A percentile compares a stretch with the other conserved stretches of the same genome.
phyloP scores from a whole-genome alignment of 2,797 vertebrate genomes.

The Chiroxiphia lanceolata region DNA sequence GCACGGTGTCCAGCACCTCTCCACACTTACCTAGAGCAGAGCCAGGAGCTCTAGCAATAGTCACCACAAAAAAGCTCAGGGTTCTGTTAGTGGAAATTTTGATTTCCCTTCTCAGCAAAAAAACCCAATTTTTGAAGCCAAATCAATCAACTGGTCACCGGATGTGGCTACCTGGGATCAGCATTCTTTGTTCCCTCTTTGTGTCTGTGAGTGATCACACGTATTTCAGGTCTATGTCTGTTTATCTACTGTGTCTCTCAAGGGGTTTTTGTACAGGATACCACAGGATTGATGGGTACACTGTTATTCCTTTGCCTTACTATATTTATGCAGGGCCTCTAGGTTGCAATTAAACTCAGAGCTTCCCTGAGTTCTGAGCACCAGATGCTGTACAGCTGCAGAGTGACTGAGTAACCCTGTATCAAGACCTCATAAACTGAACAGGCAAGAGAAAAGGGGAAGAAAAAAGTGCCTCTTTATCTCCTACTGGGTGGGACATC shows the following conservation, averaged over 20 bases:
- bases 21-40: background rate
- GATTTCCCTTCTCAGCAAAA: background rate
- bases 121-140: background rate
- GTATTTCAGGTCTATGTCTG: background rate
- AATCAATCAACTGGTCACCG: background rate
- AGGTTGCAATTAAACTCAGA: background rate
- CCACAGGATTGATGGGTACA: background rate
- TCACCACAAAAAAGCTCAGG: background rate
- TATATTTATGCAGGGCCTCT: background rate
- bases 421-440: background rate
- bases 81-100: background rate
- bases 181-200: background rate
- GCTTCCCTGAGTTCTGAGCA: background rate
- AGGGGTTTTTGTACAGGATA: background rate
- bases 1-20: background rate
- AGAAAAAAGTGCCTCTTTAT: background rate
- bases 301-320: background rate
- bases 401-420: background rate
- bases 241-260: background rate
- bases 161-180: background rate
- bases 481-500: background rate
- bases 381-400: accelerated
- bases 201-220: background rate
- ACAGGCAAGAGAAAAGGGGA: background rate
- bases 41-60: background rate